These are phyloP conservation scores for Anticlea derivata DNA, from an alignment of 2,888 invertebrate genomes.

Conservation along the genomic window DNA sequence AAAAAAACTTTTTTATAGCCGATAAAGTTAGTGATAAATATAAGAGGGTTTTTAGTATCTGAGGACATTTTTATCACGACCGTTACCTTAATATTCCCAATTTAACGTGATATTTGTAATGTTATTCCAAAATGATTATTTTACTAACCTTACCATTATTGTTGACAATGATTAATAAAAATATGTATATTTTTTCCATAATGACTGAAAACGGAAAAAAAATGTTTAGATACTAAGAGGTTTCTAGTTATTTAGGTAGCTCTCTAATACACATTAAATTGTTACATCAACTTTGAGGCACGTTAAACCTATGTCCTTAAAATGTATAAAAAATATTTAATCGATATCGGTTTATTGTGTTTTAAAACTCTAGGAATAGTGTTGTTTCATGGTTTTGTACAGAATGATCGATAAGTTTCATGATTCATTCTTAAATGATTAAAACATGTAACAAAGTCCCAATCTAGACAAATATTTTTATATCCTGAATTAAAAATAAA, in stretches of 20 bases:
- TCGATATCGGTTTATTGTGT: constrained; percentile 23
- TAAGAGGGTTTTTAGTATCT: constrained; percentile 1
- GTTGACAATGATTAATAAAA: constrained; percentile 41
- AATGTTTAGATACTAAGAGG: constrained; percentile 35
- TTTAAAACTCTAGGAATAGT: constrained; percentile 31
- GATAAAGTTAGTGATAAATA: too few relatives aligned
- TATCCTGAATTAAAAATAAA: constrained; percentile 1
- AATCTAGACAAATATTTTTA: constrained; percentile 16
- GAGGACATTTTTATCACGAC: constrained; percentile 16
- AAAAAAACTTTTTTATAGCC: too few relatives aligned
- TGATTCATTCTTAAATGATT: background rate
- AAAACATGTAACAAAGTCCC: too few relatives aligned
- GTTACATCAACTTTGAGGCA: constrained; percentile 19
- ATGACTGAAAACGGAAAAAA: constrained; percentile 47
- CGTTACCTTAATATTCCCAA: constrained; percentile 23
- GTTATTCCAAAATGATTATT: constrained; percentile 48
- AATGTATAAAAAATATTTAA: background rate
- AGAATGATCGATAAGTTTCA: background rate
- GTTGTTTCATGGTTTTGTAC: constrained; percentile 18
- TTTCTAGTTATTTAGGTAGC: constrained; percentile 60
- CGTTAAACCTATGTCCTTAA: constrained; percentile 14
- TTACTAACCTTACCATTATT: constrained; percentile 32
- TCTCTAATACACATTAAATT: constrained; percentile 59
- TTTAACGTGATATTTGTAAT: constrained; percentile 45
- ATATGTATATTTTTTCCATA: constrained; percentile 48